These are phyloP conservation scores for Castor canadensis DNA, from an alignment of 2,113 vertebrate species.

Conservation along the genomic window DNA sequence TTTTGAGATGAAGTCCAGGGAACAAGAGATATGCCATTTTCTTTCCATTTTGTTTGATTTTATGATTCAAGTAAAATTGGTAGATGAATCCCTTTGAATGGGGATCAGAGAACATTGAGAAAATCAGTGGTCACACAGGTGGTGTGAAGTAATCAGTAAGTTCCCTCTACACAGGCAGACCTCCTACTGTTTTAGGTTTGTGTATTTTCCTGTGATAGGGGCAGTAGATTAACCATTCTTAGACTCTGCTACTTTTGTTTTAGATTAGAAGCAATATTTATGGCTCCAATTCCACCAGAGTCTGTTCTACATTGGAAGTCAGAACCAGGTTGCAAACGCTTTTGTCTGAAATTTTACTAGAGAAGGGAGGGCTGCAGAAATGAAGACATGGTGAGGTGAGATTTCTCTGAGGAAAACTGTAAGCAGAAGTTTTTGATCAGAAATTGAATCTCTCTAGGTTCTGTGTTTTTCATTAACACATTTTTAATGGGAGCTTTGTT, in stretches of 20 bases:
- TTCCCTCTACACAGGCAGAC: neutral
- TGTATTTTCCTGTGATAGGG: neutral
- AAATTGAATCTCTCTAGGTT: no score
- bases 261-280: neutral
- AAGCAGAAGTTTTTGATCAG: neutral
- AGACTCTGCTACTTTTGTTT: no score
- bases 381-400: neutral
- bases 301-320: no score
- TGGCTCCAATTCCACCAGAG: no score
- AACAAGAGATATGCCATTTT: neutral
- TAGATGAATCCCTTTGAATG: neutral
- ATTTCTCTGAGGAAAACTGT: neutral
- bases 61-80: neutral
- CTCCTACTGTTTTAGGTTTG: no score
- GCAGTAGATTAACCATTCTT: neutral
- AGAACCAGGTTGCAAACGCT: neutral
- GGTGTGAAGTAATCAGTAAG: neutral
- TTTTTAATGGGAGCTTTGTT: neutral
- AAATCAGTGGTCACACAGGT: accelerated
- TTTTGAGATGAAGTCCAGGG: neutral
- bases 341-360: neutral
- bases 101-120: neutral
- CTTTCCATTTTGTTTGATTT: neutral
- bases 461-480: neutral
- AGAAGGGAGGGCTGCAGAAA: neutral